phyloP scores from a whole-genome alignment of 1,140 invertebrate species.

The Drosophila parvula region DNA sequence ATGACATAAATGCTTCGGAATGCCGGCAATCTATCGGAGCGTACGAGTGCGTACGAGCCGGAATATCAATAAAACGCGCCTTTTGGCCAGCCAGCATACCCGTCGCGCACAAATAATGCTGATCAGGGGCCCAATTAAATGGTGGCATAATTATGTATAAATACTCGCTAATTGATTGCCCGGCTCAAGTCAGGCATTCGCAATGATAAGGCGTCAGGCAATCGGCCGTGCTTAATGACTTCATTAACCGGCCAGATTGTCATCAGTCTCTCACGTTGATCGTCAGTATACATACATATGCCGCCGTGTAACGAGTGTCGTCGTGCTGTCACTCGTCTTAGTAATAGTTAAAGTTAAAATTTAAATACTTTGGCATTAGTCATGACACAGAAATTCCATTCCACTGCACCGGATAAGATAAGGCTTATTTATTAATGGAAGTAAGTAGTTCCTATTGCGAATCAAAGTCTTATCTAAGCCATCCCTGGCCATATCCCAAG shows the following conservation, averaged over 20 bases:
- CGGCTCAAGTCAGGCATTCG: slow-evolving; percentile 48
- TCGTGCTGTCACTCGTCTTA: slow-evolving; percentile 20
- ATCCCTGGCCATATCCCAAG: slow-evolving; percentile 7
- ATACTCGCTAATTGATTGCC: slow-evolving; percentile 71
- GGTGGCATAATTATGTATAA: slow-evolving; percentile 73
- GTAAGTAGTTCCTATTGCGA: background rate
- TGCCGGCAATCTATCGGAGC: slow-evolving; percentile 37
- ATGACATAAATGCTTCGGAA: slow-evolving; percentile 73
- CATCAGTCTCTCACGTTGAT: slow-evolving; percentile 49
- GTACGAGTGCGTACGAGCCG: slow-evolving; percentile 37
- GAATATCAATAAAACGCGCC: slow-evolving; percentile 62
- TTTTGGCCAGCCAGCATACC: slow-evolving; percentile 24
- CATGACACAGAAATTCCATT: slow-evolving; percentile 5
- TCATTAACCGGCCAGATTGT: slow-evolving; percentile 54
- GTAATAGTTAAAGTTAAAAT: slow-evolving; percentile 2
- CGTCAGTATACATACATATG: slow-evolving; percentile 12
- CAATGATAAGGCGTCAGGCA: slow-evolving; percentile 52
- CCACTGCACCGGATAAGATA: background rate
- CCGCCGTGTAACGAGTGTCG: background rate
- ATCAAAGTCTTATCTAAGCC: slow-evolving; percentile 3
- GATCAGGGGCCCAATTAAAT: slow-evolving; percentile 61
- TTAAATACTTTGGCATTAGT: slow-evolving; percentile 10
- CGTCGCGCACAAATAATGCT: slow-evolving; percentile 36
- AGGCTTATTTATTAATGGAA: background rate
- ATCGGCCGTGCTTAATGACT: slow-evolving; percentile 54